Evolutionary conservation across 2,113 vertebrate species (phyloP).

Genomic region (Archilochus colubris): DNA sequence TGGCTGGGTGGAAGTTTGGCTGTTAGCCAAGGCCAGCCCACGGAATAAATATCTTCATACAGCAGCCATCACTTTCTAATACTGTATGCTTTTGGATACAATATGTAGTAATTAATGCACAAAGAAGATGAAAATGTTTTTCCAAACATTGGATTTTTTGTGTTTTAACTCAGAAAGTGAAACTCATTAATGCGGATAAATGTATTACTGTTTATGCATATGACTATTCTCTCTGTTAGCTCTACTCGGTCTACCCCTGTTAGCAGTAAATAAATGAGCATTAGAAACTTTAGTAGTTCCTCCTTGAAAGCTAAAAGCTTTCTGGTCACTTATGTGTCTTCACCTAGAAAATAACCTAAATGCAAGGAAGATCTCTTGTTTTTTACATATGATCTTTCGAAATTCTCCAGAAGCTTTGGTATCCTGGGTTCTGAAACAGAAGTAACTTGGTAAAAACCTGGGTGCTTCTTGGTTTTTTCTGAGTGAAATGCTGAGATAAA

Average conservation of each 20-base stretch:
- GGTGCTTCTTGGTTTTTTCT: not conserved
- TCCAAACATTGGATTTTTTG: not conserved
- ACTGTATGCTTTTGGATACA: not conserved
- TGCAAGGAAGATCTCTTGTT: not conserved
- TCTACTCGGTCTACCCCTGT: constrained; percentile 5
- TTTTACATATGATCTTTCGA: not conserved
- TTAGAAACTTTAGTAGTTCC: constrained; percentile 40
- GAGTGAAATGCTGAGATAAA: not conserved
- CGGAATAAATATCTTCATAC: not conserved
- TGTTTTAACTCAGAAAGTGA: constrained; percentile 36
- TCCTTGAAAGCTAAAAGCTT: not conserved
- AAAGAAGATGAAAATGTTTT: not conserved
- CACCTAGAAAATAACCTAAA: not conserved
- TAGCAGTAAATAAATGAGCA: constrained; percentile 48
- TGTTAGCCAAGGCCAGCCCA: not conserved
- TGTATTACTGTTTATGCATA: constrained; percentile 38
- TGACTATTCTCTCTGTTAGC: constrained; percentile 4
- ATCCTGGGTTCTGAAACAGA: not conserved
- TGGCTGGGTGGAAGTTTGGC: not conserved
- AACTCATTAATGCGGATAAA: constrained; percentile 27
- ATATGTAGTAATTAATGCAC: not conserved
- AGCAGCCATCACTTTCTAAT: not conserved
- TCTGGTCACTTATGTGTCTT: not conserved
- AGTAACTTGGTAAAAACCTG: not conserved
- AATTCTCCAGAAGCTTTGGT: not conserved